These are phyloP conservation scores for Drosophila demipolita DNA, from an alignment of 2,888 invertebrate genomes.

Conservation along the genomic window DNA sequence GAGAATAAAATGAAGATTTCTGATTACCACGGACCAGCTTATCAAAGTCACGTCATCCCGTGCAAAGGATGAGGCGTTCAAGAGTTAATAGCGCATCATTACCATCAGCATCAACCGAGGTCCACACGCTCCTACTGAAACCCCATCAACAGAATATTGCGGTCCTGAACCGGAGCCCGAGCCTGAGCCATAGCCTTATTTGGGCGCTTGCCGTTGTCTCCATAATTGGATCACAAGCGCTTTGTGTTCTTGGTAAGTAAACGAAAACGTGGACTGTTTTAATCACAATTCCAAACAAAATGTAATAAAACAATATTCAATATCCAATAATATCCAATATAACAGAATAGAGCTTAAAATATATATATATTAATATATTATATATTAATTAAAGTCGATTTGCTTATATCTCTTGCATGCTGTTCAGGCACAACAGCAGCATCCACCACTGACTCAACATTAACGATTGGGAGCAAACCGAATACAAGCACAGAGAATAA, in stretches of 20 bases:
- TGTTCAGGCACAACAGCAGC: conserved; percentile 39
- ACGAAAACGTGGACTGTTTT: not conserved
- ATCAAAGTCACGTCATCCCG: conserved; percentile 69
- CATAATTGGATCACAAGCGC: conserved; percentile 53
- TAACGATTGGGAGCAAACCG: conserved; percentile 12
- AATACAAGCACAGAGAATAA: conserved; percentile 49
- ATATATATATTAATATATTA: not conserved
- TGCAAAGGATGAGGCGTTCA: conserved; percentile 82
- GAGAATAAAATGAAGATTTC: conserved; percentile 67
- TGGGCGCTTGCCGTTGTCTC: conserved; percentile 51
- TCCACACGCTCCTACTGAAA: conserved; percentile 33
- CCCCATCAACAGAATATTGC: conserved; percentile 20
- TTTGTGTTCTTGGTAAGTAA: conserved; percentile 55
- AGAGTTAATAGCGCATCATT: conserved; percentile 58
- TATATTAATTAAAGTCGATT: not conserved
- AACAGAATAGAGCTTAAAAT: not conserved
- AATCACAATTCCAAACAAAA: not conserved
- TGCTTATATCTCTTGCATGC: not conserved
- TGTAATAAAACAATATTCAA: not conserved
- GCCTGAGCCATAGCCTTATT: conserved; percentile 37
- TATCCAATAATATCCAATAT: not conserved
- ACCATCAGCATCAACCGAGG: conserved; percentile 63
- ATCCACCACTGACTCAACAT: conserved; percentile 24
- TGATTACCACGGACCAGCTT: conserved; percentile 59
- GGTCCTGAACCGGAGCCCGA: conserved; percentile 12